A percentile compares a stretch with the other conserved stretches of the same genome.
Evolutionary conservation across 2,113 vertebrate species (phyloP).

Genomic region (Prionailurus bengalensis): DNA sequence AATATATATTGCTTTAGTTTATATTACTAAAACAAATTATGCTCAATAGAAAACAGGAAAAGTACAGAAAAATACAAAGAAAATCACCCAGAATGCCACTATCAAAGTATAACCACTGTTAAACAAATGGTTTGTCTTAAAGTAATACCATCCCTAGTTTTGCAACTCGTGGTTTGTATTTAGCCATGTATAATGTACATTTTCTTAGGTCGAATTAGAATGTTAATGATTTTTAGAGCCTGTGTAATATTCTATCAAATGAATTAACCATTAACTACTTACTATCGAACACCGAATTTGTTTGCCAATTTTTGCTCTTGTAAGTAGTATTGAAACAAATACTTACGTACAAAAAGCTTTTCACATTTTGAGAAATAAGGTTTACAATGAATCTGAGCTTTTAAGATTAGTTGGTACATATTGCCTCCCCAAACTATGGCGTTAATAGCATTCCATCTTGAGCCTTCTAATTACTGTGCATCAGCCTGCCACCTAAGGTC

Average conservation of each 20-base stretch:
- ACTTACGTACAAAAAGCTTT: not conserved
- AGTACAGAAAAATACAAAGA: not conserved
- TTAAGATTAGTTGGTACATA: not conserved
- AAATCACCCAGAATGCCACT: not conserved
- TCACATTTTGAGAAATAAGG: not conserved
- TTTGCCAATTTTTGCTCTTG: not conserved
- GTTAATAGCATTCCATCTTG: not conserved
- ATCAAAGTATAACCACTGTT: not conserved
- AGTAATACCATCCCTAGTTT: not conserved
- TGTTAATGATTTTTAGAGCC: not conserved
- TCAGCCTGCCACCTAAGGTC: not conserved
- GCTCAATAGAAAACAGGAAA: not conserved
- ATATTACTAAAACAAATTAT: not conserved
- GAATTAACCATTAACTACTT: not conserved
- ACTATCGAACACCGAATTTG: not conserved
- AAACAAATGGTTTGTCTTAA: not conserved
- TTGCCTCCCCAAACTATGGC: not conserved
- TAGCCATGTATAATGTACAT: not conserved
- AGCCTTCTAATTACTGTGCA: not conserved
- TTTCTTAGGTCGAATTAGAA: not conserved
- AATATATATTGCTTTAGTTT: conserved; percentile 4
- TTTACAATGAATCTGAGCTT: not conserved
- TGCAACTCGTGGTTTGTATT: not conserved
- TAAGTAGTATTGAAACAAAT: not conserved
- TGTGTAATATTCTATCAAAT: not conserved